phyloP scores from a whole-genome alignment of 2,888 invertebrate species.

The Hydroisotoma schaefferi region DNA sequence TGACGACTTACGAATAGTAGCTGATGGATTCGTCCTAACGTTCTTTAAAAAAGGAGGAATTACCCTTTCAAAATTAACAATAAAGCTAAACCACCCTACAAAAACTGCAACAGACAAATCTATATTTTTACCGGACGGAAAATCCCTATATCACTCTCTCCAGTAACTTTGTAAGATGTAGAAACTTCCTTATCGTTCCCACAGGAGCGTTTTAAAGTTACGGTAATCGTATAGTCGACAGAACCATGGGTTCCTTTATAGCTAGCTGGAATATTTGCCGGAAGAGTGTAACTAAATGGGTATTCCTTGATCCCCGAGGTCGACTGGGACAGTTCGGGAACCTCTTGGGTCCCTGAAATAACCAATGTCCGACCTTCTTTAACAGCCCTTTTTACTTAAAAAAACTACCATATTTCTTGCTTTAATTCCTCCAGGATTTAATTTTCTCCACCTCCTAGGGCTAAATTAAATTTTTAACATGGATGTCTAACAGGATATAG shows the following conservation, averaged over 20 bases:
- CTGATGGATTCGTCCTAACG: not conserved
- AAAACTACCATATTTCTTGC: not conserved
- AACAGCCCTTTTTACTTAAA: not conserved
- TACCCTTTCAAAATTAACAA: not conserved
- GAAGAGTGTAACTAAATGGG: constrained; percentile 27
- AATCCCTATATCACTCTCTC: constrained; percentile 19
- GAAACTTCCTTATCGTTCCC: constrained; percentile 26
- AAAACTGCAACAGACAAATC: not conserved
- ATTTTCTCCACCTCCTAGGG: not conserved
- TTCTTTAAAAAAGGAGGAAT: not conserved
- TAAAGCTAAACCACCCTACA: not conserved
- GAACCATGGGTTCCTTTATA: constrained; percentile 34
- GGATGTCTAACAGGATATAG: not conserved
- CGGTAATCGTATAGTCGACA: constrained; percentile 28
- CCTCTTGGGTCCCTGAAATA: constrained; percentile 20
- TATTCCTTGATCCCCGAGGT: constrained; percentile 27
- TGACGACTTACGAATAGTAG: constrained; percentile 11
- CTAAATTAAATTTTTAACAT: not conserved
- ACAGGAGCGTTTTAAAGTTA: constrained; percentile 26
- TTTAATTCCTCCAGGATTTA: not conserved
- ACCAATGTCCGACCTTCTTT: not conserved
- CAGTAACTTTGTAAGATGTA: constrained; percentile 21
- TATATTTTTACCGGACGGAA: constrained; percentile 11
- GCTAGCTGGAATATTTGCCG: constrained; percentile 24
- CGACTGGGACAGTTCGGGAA: constrained; percentile 14